These are phyloP conservation scores for Drosophila setosimentum DNA, from an alignment of 2,888 invertebrate genomes.

Conservation along the genomic window DNA sequence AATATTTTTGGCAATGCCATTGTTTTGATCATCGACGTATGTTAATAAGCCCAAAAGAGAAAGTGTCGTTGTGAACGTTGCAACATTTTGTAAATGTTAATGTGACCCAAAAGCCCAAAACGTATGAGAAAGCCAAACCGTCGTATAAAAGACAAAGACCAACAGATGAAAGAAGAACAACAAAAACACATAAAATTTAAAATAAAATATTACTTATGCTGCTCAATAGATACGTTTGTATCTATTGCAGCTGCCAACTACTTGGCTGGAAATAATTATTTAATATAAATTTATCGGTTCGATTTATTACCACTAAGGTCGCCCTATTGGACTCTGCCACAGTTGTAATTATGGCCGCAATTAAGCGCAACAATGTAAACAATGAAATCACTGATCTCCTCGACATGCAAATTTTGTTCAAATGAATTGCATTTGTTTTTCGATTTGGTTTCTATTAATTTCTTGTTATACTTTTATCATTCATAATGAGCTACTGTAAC, in stretches of 20 bases:
- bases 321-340: conserved; percentile 19
- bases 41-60: conserved; percentile 65
- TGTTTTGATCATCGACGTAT: conserved; percentile 44
- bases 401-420: conserved; percentile 6
- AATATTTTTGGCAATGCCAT: conserved; percentile 36
- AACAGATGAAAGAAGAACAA: conserved; percentile 36
- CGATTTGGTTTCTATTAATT: not conserved
- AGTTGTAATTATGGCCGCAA: conserved; percentile 11
- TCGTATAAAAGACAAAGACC: conserved; percentile 30
- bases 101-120: conserved; percentile 56
- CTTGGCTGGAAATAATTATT: conserved; percentile 35
- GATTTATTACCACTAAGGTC: conserved; percentile 29
- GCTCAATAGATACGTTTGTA: conserved; percentile 48
- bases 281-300: conserved; percentile 37
- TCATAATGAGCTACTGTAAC: not conserved
- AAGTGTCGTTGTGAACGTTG: conserved; percentile 66
- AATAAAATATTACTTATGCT: conserved; percentile 5
- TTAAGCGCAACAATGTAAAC: conserved; percentile 9
- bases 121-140: conserved; percentile 48
- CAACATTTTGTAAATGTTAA: conserved; percentile 62
- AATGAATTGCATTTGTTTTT: not conserved
- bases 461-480: not conserved
- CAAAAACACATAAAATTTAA: conserved; percentile 9
- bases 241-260: conserved; percentile 36
- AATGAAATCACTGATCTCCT: conserved; percentile 1